Percentiles rank a stretch among this genome's conserved stretches.
Evolutionary conservation across 1,140 invertebrate species (phyloP).

Genomic region (Drosophila repleta): DNA sequence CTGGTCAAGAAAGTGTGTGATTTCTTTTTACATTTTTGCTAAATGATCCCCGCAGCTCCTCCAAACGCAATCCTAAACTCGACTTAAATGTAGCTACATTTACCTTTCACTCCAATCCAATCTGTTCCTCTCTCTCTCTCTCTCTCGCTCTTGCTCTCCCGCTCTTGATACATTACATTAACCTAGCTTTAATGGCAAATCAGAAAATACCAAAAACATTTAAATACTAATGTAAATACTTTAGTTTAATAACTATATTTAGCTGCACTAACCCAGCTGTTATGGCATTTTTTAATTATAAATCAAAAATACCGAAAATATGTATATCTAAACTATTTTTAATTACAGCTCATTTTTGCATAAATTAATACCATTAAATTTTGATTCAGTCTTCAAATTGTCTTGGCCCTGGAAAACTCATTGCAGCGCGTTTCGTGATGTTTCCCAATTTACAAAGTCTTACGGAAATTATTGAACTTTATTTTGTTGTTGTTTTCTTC

Average conservation of each 20-base stretch:
- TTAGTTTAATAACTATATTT: too few relatives aligned
- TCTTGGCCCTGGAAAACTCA: too few relatives aligned
- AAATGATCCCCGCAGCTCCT: conserved; percentile 6
- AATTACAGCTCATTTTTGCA: not conserved
- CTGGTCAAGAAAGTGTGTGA: conserved; percentile 41
- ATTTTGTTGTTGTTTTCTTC: not conserved
- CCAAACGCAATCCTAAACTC: conserved; percentile 2
- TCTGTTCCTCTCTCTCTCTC: not conserved
- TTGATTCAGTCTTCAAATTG: not conserved
- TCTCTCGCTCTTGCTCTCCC: conserved; percentile 2
- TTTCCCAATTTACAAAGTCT: conserved; percentile 5
- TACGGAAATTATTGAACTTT: conserved; percentile 36
- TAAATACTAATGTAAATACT: too few relatives aligned
- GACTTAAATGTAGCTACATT: not conserved
- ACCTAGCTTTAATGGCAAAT: not conserved
- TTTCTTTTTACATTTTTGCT: conserved; percentile 39
- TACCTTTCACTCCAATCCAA: conserved; percentile 29
- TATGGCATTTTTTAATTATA: too few relatives aligned
- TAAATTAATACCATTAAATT: not conserved
- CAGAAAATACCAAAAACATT: too few relatives aligned
- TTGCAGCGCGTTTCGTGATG: not conserved
- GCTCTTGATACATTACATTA: not conserved
- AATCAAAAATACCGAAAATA: too few relatives aligned
- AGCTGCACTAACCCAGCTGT: too few relatives aligned
- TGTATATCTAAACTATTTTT: too few relatives aligned